Base-by-base conservation (phyloP, 2,113 vertebrate species). In the Fukomys damarensis region DNA sequence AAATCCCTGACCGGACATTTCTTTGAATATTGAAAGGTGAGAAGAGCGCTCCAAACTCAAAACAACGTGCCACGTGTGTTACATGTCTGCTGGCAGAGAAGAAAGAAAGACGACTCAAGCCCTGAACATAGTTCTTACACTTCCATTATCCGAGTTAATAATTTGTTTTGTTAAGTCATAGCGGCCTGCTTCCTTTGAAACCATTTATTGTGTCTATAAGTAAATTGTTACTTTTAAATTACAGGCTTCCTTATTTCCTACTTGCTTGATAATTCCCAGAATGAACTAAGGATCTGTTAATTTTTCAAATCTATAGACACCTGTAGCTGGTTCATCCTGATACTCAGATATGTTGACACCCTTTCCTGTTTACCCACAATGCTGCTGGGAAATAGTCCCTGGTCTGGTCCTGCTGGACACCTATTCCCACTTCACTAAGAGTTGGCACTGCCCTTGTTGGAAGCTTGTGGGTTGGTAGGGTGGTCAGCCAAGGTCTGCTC, bases 71-170 rank as follows among this genome's bases (percentile, higher is more conserved):
- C 68, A 59, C 61, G 28, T n/a, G 43, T 79, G 26, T 85, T 89
- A n/a, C 46, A 82, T 86, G 38, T 90, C 56, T 61, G 35, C 70
- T 81, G 38, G 43, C 46, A 49, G 81, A 91, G 32, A 86, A 74
- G 74, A 72, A 49, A 89, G 68, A 90, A 85, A 63, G n/a, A n/a
- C n/a, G n/a, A 61, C 65, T 35, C 2, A 88, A 81, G 54, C 94
- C 70, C 58, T 95, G 77, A 80, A 77, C 59, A 59, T 35, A 86
- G 77, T 90, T 93, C 77, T 96, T 89, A 87, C 84, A 80, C 91
- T 86, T 94, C 85, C 72, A 84, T 95, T 95, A 95, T 92, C 91
- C 96, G 94, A 89, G 93, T 89, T 95, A 91, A 96, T 94, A 7
- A 56, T 89, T 95, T 95, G 93, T 94, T 94, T 96, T 66, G 87